Percentiles rank a stretch among this genome's conserved stretches.
Conservation (phyloP, 2,888 invertebrate species). For the Melieria omissa region DNA sequence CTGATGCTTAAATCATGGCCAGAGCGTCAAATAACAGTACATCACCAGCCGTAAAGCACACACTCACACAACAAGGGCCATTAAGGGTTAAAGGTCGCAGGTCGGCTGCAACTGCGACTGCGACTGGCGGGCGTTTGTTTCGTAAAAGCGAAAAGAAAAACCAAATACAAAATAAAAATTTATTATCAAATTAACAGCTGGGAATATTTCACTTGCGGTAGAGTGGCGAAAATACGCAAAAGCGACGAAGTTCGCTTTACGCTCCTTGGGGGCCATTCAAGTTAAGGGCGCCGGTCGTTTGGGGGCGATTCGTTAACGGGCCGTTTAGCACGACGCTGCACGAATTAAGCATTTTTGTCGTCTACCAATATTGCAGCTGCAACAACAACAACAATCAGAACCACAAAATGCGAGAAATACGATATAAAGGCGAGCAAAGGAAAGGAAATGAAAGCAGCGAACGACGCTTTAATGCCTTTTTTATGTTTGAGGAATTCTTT, state of each 20-base stretch:
- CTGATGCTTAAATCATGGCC: neutral
- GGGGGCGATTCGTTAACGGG: conserved; percentile 22
- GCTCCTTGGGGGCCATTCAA: conserved; percentile 18
- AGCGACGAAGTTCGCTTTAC: conserved; percentile 6
- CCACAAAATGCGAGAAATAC: neutral
- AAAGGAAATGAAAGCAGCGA: conserved; percentile 23
- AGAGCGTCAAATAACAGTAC: neutral
- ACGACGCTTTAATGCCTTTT: conserved; percentile 32
- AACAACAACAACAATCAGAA: neutral
- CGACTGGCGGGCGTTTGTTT: neutral
- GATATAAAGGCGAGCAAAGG: conserved; percentile 13
- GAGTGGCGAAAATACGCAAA: neutral
- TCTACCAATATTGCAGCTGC: neutral
- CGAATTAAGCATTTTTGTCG: conserved; percentile 22
- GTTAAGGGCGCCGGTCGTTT: conserved; percentile 14
- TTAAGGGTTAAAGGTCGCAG: neutral
- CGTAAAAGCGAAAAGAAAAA: neutral
- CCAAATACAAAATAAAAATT: conserved; percentile 22
- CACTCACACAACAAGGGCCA: neutral
- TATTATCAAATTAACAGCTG: conserved; percentile 32
- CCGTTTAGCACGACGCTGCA: conserved; percentile 32
- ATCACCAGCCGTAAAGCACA: neutral
- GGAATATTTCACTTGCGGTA: conserved; percentile 23
- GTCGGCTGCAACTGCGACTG: neutral
- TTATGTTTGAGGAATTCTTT: conserved; percentile 33